Evolutionary conservation across 2,888 invertebrate species (phyloP), one percentile per base, ranked within the genome.

Genomic region (Phengaris arion): DNA sequence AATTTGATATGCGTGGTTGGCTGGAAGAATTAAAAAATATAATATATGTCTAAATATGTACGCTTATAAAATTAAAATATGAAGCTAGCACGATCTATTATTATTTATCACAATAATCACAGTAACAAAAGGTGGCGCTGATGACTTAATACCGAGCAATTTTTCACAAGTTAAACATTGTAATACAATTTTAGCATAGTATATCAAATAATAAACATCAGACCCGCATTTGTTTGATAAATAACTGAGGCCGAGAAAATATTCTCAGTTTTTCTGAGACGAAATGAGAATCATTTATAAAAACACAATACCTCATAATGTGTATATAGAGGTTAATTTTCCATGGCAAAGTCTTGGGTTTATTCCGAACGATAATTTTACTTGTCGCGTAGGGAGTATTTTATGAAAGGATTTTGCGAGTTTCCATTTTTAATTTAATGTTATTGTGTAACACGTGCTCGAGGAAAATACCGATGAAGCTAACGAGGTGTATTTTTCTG

Each of bases 261-360:
- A 69, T 69, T 69, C 48, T 48, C 69, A n/a, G 68, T 68, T 52
- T 68, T 74, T 74, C 74, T 54, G 74, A 7, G 10, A 15, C 59
- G 68, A 74, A 74, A 74, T 68, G 74, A 54, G 74, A 54, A 68
- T 68, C 74, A 74, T 74, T 74, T 74, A 74, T 74, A 74, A 74
- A 51, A 35, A 68, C 52, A 35, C 68, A 74, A 74, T 68, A 74
- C 74, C 74, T 74, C 74, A 74, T 74, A 74, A 74, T 68, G 74
- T 64, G 68, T 54, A 54, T 57, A 57, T 74, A 74, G 68, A 64
- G 74, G 68, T 74, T 74, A 74, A 74, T 74, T 54, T 68, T 68
- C 64, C 74, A 51, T 68, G n/a, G 52, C 52, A 45, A 52, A 13
- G 52, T 74, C 64, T 45, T 45, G 51, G 51, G 51, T 74, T 74